Conservation (phyloP, 2,888 invertebrate genomes). For the Scaptomyza tumidula region DNA sequence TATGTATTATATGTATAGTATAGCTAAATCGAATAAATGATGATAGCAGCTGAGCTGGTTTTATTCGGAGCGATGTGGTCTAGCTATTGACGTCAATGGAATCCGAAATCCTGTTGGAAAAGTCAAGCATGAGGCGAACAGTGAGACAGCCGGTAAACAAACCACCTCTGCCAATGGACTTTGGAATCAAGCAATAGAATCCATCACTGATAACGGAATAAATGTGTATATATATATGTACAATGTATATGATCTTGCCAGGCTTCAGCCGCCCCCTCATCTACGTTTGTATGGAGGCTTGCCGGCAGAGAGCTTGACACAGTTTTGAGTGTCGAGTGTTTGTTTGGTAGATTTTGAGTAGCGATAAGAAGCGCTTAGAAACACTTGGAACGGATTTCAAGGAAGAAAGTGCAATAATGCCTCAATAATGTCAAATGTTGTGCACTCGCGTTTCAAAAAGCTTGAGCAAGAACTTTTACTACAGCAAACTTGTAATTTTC, state of each 20-base stretch:
- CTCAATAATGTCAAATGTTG: too few species aligned
- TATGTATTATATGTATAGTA: background rate
- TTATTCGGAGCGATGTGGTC: constrained; percentile 29
- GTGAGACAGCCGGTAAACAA: constrained; percentile 60
- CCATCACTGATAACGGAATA: constrained; percentile 19
- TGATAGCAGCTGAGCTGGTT: constrained; percentile 38
- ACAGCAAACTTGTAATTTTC: too few species aligned
- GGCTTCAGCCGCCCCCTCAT: background rate
- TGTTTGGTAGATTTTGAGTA: too few species aligned
- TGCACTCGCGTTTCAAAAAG: too few species aligned
- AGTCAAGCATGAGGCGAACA: constrained; percentile 38
- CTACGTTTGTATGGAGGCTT: background rate
- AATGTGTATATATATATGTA: too few species aligned
- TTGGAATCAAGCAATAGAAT: constrained; percentile 34
- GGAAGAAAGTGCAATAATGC: too few species aligned
- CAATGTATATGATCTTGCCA: too few species aligned
- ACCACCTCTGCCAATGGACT: constrained; percentile 67
- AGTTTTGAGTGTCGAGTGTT: constrained; percentile 25
- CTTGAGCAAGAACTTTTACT: too few species aligned
- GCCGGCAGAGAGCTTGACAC: constrained; percentile 51
- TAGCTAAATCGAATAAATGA: constrained; percentile 34
- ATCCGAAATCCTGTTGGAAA: constrained; percentile 64
- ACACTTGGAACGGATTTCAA: too few species aligned
- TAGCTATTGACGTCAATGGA: constrained; percentile 67
- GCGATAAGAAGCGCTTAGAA: too few species aligned